Evolutionary conservation across 2,888 invertebrate species (phyloP).

Genomic region (Ophioninae sp.): DNA sequence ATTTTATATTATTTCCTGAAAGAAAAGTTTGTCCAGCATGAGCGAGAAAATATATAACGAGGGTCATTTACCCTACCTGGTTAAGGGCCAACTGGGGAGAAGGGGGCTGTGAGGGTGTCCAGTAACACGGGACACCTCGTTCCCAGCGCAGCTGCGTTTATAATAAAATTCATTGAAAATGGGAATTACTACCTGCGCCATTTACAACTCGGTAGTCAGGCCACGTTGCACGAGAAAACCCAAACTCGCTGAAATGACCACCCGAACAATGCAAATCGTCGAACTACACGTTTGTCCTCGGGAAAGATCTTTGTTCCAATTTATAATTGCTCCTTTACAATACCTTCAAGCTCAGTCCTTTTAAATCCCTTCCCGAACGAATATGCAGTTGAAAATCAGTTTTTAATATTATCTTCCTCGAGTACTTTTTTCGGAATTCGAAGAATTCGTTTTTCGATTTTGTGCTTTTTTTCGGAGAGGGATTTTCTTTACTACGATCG

Average conservation of each 20-base stretch:
- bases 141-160: slow-evolving; percentile 9
- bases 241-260: neutral
- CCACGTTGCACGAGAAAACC: neutral
- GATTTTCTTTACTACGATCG: too few relatives aligned
- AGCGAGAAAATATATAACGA: neutral
- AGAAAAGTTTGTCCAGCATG: neutral
- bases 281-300: neutral
- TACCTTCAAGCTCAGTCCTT: neutral
- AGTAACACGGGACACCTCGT: neutral
- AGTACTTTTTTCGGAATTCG: neutral
- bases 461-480: neutral
- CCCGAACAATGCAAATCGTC: neutral
- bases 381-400: neutral
- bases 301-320: neutral
- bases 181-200: slow-evolving; percentile 16
- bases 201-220: neutral
- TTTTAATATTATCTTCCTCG: neutral
- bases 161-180: slow-evolving; percentile 18
- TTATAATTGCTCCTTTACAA: neutral
- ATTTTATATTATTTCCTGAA: neutral
- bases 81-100: neutral
- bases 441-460: too few relatives aligned
- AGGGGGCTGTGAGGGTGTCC: neutral
- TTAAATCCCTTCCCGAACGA: neutral
- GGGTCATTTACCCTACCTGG: slow-evolving; percentile 5